Base-by-base conservation (phyloP, 2,113 vertebrate species). In the Stercorarius parasiticus region DNA sequence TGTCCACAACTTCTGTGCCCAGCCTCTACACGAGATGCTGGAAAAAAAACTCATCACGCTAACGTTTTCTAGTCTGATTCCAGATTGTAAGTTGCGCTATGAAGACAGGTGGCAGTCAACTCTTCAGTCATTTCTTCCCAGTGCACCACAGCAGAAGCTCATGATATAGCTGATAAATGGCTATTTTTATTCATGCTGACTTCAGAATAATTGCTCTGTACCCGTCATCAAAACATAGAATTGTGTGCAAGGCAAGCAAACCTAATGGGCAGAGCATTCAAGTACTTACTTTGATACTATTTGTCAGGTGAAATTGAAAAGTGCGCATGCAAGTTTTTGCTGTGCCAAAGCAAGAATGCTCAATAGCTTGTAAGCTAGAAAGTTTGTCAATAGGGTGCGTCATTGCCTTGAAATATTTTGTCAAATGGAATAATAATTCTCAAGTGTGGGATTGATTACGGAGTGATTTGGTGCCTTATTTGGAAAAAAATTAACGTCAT, bases 1-100 rank as follows among this genome's bases (percentile, higher is more conserved):
- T n/a, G 3, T 23, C 22, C 4, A 2, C 40, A 78, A 1, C 4
- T 56, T 71, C 32, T 0, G 2, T 82, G 67, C 19, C 43, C 32
- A 40, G 22, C 43, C 29, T 82, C n/a, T 58, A 2, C 4, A 6
- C 2, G 23, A 47, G 30, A 11, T 47, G 18, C 38, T 69, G 26
- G 26, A 36, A 19, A 76, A 83, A 77, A 86, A 38, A 22, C 6
- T 62, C 4, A 21, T 49, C 18, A 5, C 3, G 0, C 17, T 13
- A 0, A 2, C 22, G 10, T 6, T 22, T 80, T 82, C 14, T 12
- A 58, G 65, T 32, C 52, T 61, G 23, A 80, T 56, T 59, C 20
- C 56, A 55, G 56, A 11, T 27, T 74, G n/a, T 55, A 34, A 67
- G 5, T 59, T 82, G 11, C 38, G 71, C 17, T 45, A 0, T 36